phyloP scores from a whole-genome alignment of 2,797 vertebrate species.

The Protosalanx chinensis region DNA sequence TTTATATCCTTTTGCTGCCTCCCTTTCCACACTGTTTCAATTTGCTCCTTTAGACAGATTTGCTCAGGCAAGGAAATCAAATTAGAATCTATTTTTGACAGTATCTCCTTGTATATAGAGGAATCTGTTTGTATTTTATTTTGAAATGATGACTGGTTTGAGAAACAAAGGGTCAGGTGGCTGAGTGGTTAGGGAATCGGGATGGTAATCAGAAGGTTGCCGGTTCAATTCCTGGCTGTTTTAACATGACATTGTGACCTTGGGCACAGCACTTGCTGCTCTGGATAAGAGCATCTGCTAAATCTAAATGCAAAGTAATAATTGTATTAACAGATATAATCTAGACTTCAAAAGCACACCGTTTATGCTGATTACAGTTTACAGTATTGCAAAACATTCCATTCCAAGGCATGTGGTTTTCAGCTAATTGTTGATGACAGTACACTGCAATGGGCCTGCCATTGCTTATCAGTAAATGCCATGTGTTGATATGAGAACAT shows the following conservation, averaged over 20 bases:
- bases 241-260: no score
- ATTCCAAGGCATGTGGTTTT: no score
- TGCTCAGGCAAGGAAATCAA: slow-evolving; percentile 41
- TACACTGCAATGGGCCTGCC: no score
- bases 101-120: slow-evolving; percentile 49
- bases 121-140: slow-evolving; percentile 57
- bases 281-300: no score
- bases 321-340: slow-evolving; percentile 62
- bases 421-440: no score
- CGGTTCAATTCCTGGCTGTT: no score
- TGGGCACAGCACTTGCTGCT: no score
- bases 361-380: no score
- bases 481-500: neutral
- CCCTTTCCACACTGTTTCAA: slow-evolving; percentile 9
- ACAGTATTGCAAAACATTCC: no score
- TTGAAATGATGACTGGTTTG: slow-evolving; percentile 39
- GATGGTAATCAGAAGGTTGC: slow-evolving; percentile 10
- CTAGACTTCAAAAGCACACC: slow-evolving; percentile 44
- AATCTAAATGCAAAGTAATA: slow-evolving; percentile 22
- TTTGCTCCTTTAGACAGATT: slow-evolving; percentile 25
- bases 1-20: slow-evolving; percentile 10
- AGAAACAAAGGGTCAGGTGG: slow-evolving; percentile 3
- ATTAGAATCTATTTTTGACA: slow-evolving; percentile 59
- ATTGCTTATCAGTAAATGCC: neutral
- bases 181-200: no score